phyloP scores from a whole-genome alignment of 2,113 vertebrate species.

The Gavia stellata region DNA sequence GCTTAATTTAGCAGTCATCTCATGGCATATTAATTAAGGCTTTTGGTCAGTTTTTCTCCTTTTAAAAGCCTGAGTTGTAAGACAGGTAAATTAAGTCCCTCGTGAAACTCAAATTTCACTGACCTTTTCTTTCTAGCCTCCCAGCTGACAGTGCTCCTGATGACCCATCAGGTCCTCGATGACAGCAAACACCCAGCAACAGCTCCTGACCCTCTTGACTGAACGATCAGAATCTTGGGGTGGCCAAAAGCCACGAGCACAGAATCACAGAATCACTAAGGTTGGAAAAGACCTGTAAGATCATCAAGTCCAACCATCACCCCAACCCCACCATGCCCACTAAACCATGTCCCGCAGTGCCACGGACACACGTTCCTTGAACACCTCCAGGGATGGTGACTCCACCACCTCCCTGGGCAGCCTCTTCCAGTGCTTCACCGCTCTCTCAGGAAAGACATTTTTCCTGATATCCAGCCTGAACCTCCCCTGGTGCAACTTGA shows the following conservation, averaged over 20 bases:
- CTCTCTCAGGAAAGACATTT: too few species aligned
- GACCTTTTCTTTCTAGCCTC: background rate
- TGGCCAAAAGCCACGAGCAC: background rate
- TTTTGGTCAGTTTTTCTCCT: background rate
- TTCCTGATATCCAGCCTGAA: too few species aligned
- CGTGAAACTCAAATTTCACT: background rate
- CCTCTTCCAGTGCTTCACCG: too few species aligned
- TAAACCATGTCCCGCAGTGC: too few species aligned
- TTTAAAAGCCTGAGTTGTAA: background rate
- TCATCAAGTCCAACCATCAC: too few species aligned
- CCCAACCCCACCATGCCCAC: too few species aligned
- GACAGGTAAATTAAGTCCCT: background rate
- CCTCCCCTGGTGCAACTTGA: too few species aligned
- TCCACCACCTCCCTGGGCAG: too few species aligned
- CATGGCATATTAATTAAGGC: constrained; percentile 9
- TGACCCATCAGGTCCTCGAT: background rate
- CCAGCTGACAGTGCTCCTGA: background rate
- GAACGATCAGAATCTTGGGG: rapidly evolving
- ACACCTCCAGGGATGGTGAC: too few species aligned
- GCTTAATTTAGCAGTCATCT: background rate
- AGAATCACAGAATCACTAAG: too few species aligned
- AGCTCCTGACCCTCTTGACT: background rate
- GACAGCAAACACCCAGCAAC: background rate
- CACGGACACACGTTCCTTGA: too few species aligned
- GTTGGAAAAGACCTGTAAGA: too few species aligned